Evolutionary conservation across 1,140 invertebrate species (phyloP), one percentile per base, ranked within the genome.

Genomic region (Zaprionus vittiger): DNA sequence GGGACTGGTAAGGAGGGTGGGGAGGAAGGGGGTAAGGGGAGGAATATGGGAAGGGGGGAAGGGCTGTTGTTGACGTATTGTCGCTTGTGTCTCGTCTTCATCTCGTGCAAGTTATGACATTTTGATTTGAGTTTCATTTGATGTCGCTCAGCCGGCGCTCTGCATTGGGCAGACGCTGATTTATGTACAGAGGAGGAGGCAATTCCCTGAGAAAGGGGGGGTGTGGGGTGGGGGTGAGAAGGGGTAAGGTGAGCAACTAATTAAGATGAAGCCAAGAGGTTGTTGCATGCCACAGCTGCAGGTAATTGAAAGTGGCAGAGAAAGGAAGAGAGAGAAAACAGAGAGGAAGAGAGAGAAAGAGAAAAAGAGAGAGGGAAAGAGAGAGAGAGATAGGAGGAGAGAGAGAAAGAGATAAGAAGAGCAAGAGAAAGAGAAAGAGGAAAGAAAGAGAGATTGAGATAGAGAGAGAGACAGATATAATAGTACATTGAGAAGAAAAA

Each of bases 91-190:
- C 68, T 84, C 68, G 72, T 73, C 78, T 61, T 41, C 38, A 15
- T 15, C 47, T 17, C n/a, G 49, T 67, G 63, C 63, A 74, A 89
- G 80, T 89, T 89, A 89, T 89, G 84, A 89, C 84, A 90, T 90
- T 89, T 89, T 89, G 85, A 89, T 89, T 89, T 90, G 75, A 84
- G 79, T 73, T 73, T 63, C 85, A 89, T 89, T 89, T 89, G 84
- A 89, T 81, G 85, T 89, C 81, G 81, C 76, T 83, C 83, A 85
- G 83, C 76, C 79, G 82, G 68, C 76, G 79, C 76, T 73, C 34
- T 28, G 24, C 26, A 73, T 60, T 73, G 41, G 24, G 22, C 15
- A 41, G 37, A 55, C 38, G 34, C 75, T 77, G 80, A 83, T 83
- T 84, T 74, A 84, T 84, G 74, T 24, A 15, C 49, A 37, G 47